Evolutionary conservation across 2,113 vertebrate genomes (phyloP).

Genomic region (Eurystomus gularis): DNA sequence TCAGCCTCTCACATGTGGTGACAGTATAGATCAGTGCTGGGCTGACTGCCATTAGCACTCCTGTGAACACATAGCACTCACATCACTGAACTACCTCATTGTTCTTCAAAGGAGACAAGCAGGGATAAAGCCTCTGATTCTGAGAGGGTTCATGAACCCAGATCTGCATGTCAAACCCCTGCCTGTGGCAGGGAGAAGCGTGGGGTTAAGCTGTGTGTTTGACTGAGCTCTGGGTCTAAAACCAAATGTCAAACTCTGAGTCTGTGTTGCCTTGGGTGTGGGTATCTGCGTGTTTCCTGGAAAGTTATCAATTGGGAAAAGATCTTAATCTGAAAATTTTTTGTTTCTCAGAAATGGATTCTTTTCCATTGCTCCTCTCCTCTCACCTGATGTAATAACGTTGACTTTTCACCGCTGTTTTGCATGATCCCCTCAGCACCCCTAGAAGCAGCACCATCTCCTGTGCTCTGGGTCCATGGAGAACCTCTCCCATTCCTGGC

Average conservation of each 20-base stretch:
- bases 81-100: neutral
- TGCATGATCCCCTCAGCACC: no score
- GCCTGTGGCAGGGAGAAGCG: accelerated
- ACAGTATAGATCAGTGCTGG: accelerated
- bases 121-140: neutral
- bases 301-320: neutral
- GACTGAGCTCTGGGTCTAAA: neutral
- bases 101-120: neutral
- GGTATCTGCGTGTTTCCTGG: neutral
- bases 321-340: neutral
- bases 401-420: neutral
- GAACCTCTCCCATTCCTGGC: neutral
- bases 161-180: neutral
- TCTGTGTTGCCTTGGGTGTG: neutral
- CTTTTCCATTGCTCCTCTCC: neutral
- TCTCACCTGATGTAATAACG: neutral
- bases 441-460: neutral
- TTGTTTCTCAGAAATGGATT: neutral
- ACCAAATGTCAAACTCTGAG: accelerated
- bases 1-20: neutral
- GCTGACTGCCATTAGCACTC: neutral
- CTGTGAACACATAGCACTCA: accelerated
- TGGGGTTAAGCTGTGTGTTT: neutral
- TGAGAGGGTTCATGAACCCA: neutral
- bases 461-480: neutral